phyloP scores from a whole-genome alignment of 2,888 invertebrate genomes.

The Watsonalla binaria region DNA sequence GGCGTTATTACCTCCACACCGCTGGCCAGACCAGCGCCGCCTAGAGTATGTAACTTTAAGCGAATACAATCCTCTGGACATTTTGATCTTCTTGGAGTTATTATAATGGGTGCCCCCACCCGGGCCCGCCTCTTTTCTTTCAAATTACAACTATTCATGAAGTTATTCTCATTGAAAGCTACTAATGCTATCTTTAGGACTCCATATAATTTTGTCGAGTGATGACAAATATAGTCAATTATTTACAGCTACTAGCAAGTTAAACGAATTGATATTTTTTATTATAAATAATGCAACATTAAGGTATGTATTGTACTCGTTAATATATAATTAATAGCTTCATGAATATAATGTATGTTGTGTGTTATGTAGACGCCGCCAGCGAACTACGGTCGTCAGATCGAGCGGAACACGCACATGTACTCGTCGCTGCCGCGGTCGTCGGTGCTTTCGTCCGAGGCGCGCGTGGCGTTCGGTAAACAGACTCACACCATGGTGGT shows the following conservation, averaged over 20 bases:
- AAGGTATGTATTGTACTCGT: too few relatives aligned
- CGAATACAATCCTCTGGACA: not conserved
- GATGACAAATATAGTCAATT: too few relatives aligned
- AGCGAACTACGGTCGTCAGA: constrained; percentile 85
- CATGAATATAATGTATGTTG: not conserved
- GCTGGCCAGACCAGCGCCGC: constrained; percentile 58
- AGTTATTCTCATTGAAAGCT: too few relatives aligned
- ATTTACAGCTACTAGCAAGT: too few relatives aligned
- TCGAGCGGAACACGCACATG: constrained; percentile 81
- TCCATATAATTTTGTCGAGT: too few relatives aligned
- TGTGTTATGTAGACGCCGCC: constrained; percentile 82
- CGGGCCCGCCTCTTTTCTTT: too few relatives aligned
- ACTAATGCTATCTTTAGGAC: too few relatives aligned
- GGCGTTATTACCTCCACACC: constrained; percentile 35
- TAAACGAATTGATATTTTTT: too few relatives aligned
- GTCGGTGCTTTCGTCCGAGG: constrained; percentile 75
- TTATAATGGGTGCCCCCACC: too few relatives aligned
- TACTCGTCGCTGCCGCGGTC: constrained; percentile 90
- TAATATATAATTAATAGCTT: not conserved
- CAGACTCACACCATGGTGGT: constrained; percentile 56
- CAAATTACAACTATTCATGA: too few relatives aligned
- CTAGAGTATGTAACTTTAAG: constrained; percentile 49
- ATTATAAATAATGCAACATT: too few relatives aligned
- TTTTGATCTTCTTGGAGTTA: too few relatives aligned
- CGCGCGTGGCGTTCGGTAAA: constrained; percentile 88